Percentiles rank a stretch among this genome's conserved stretches.
These are phyloP conservation scores for Nudaria mundana DNA, from an alignment of 2,888 invertebrate genomes.

Conservation along the genomic window DNA sequence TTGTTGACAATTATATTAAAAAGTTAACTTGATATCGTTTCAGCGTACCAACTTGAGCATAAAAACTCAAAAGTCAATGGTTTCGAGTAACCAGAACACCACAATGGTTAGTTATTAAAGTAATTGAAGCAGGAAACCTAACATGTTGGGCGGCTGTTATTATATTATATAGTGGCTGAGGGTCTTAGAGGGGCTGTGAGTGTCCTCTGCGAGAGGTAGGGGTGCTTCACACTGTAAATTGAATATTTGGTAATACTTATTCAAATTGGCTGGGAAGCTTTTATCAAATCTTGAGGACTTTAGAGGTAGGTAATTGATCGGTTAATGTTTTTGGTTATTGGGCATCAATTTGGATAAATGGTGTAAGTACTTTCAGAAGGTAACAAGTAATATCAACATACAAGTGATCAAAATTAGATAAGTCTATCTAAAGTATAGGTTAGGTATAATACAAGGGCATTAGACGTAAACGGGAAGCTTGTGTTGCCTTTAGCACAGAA, in stretches of 20 bases:
- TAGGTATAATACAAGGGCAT: too few species aligned
- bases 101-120: slow-evolving; percentile 57
- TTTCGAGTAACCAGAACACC: slow-evolving; percentile 24
- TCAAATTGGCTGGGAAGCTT: slow-evolving; percentile 1
- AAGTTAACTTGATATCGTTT: slow-evolving; percentile 30
- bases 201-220: slow-evolving; percentile 12
- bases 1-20: slow-evolving; percentile 21
- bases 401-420: too few species aligned
- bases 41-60: slow-evolving; percentile 22
- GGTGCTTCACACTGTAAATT: slow-evolving; percentile 22
- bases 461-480: too few species aligned
- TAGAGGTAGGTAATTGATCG: too few species aligned
- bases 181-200: slow-evolving; percentile 17
- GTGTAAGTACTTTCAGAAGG: too few species aligned
- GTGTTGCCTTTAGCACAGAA: too few species aligned
- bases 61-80: slow-evolving; percentile 31
- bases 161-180: slow-evolving; percentile 25
- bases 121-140: slow-evolving; percentile 58
- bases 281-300: not conserved
- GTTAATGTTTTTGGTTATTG: too few species aligned
- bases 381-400: too few species aligned
- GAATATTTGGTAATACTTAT: slow-evolving; percentile 8
- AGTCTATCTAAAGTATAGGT: too few species aligned
- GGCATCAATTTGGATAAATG: too few species aligned
- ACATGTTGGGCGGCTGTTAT: slow-evolving; percentile 35